Evolutionary conservation across 37 sponge, comb jelly and placozoan genomes (phyloP), one percentile per base, ranked within the genome.

Genomic region (Ianthella basta): DNA sequence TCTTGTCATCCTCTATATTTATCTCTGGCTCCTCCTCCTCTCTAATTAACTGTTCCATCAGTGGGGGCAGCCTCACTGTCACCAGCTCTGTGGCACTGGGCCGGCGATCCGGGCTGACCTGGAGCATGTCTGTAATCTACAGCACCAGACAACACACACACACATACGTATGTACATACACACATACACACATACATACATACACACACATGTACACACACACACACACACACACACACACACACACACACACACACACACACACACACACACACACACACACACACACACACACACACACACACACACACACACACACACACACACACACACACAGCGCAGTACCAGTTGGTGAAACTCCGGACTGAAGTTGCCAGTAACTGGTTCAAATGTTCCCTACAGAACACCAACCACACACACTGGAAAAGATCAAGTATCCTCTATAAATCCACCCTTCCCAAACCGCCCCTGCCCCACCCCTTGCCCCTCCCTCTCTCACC

Each of bases 61-160:
- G 59, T 19, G 65, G 84, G 19, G 89, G 91, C 0, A 94, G 67
- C 32, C 75, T 23, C 18, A 30, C 66, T 14, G 25, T 65, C 44
- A 65, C 57, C 14, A 97, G 72, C 27, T 88, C 85, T 8, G 75
- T 67, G 55, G 95, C 90, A 79, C 87, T 87, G 21, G 97, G 97
- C 37, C 97, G 50, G 10, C 30, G 25, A 4, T 82, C 87, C 15
- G 97, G 92, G 35, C 92, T 83, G 72, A 91, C 90, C 85, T 88
- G 83, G 18, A 97, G 66, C 91, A 97, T 89, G 21, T 89, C 86
- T 21, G 25, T 27, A 16, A 95, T 79, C 91, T 91, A 25, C 23
- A 41, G 25, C 53, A 19, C 5, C 32, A n/a, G 16, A 8, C 30
- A 15, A 82, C 44, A 34, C 35, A 38, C n/a, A 64, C 83, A 60